Evolutionary conservation across 2,113 vertebrate genomes (phyloP).

Genomic region (Caretta caretta): DNA sequence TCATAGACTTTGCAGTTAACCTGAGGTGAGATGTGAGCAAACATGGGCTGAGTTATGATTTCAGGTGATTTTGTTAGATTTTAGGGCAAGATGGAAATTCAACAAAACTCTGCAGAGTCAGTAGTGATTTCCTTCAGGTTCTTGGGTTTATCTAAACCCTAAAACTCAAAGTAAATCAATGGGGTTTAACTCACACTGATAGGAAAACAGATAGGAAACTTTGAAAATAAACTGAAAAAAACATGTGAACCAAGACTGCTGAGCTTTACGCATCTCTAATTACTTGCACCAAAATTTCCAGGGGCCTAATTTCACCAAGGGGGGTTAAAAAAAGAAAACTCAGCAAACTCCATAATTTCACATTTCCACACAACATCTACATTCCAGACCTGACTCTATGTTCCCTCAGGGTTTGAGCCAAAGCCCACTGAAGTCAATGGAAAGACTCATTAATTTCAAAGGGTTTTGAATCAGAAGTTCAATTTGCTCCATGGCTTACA

Average conservation of each 20-base stretch:
- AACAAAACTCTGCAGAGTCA: neutral
- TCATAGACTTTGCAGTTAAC: neutral
- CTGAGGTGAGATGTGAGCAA: neutral
- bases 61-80: neutral
- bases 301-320: neutral
- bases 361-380: neutral
- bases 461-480: neutral
- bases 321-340: too few species aligned
- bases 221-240: accelerated
- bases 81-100: neutral
- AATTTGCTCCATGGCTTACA: neutral
- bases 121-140: neutral
- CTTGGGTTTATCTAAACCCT: neutral
- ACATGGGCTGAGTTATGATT: neutral
- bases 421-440: neutral
- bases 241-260: neutral
- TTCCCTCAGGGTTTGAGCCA: too few species aligned
- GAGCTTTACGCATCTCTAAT: neutral
- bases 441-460: neutral
- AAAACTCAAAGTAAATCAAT: neutral
- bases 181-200: accelerated
- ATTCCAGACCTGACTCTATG: neutral
- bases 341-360: neutral
- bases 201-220: neutral
- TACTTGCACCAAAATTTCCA: neutral